These are phyloP conservation scores for Pachycephala philippinensis DNA, from an alignment of 2,113 vertebrate genomes.

Conservation along the genomic window DNA sequence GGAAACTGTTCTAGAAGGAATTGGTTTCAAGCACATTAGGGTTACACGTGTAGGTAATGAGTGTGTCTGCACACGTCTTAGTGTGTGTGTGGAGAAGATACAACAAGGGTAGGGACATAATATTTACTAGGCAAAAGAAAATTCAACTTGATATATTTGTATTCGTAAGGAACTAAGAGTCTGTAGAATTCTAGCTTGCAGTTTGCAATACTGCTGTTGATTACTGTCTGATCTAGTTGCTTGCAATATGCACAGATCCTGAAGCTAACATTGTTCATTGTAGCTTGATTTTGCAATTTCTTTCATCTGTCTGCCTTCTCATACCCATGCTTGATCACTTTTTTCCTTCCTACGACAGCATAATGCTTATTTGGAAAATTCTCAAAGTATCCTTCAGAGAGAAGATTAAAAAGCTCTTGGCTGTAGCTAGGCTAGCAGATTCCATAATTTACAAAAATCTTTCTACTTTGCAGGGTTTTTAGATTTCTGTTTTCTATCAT, in stretches of 20 bases:
- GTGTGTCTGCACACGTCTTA: neutral
- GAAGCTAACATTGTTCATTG: neutral
- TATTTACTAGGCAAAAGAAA: neutral
- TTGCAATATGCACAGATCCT: neutral
- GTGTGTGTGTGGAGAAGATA: neutral
- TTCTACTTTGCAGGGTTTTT: neutral
- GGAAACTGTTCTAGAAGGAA: neutral
- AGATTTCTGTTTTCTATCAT: neutral
- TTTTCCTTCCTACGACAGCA: neutral
- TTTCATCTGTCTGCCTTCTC: neutral
- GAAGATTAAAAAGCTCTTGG: slow-evolving; percentile 39
- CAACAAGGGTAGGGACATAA: neutral
- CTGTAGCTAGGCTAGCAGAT: slow-evolving; percentile 18
- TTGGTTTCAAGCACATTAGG: neutral
- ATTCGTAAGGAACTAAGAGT: neutral
- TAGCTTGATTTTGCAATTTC: neutral
- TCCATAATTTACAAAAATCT: slow-evolving; percentile 10
- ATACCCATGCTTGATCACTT: neutral
- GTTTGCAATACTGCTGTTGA: neutral
- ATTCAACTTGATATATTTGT: neutral
- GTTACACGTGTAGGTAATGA: neutral
- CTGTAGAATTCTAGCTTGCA: neutral
- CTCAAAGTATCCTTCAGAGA: slow-evolving; percentile 30
- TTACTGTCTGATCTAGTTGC: neutral
- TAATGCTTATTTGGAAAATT: slow-evolving; percentile 36